phyloP scores from a whole-genome alignment of 2,888 invertebrate genomes.

The Latheticus oryzae region DNA sequence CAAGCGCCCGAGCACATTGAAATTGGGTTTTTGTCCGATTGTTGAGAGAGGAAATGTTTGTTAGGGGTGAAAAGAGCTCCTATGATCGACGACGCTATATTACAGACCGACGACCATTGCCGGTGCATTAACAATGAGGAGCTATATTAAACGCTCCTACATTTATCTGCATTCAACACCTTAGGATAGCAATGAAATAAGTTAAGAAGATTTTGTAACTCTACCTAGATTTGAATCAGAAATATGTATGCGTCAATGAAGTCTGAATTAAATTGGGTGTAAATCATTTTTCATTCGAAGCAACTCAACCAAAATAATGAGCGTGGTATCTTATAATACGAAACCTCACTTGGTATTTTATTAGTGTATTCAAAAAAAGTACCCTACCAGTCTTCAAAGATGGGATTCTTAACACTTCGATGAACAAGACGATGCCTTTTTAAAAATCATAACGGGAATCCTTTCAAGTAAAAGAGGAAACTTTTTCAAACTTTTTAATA shows the following conservation, averaged over 20 bases:
- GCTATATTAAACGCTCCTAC: constrained; percentile 18
- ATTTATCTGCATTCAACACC: constrained; percentile 31
- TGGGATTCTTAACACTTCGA: not conserved
- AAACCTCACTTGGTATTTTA: not conserved
- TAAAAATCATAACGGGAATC: constrained; percentile 5
- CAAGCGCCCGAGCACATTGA: constrained; percentile 17
- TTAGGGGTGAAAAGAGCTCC: no score
- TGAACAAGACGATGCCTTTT: not conserved
- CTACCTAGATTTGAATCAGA: no score
- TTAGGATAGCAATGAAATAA: no score
- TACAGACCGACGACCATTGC: constrained; percentile 16
- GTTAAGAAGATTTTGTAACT: no score
- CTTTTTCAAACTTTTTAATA: not conserved
- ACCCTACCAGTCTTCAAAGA: not conserved
- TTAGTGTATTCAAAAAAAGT: not conserved
- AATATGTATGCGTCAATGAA: no score
- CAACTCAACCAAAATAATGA: no score
- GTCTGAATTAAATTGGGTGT: no score
- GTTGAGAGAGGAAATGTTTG: no score
- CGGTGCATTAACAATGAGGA: constrained; percentile 25
- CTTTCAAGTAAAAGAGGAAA: not conserved
- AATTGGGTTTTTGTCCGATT: constrained; percentile 32
- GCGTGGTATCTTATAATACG: no score
- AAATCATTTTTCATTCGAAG: no score
- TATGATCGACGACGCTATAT: constrained; percentile 26